These are phyloP conservation scores for Acrossocheilus wenchowensis DNA, from an alignment of 2,797 vertebrate species.

Conservation along the genomic window DNA sequence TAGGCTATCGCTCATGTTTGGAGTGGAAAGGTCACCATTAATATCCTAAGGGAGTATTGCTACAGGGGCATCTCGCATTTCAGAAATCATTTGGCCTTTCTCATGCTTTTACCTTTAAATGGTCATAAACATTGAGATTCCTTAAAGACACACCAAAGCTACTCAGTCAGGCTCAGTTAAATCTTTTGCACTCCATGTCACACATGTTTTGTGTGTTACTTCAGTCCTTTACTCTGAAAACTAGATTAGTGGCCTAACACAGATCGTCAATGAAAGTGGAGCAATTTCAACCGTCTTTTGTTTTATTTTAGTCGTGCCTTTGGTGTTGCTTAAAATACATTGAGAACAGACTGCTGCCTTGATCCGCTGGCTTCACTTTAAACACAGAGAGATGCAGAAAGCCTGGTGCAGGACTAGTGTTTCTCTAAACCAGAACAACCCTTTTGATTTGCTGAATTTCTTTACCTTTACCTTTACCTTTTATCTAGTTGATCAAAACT, in stretches of 20 bases:
- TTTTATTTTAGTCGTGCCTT: slow-evolving; percentile 66
- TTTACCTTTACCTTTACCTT: neutral
- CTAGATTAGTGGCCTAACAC: slow-evolving; percentile 65
- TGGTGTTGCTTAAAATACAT: slow-evolving; percentile 53
- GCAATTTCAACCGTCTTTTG: slow-evolving; percentile 56
- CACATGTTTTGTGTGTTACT: slow-evolving; percentile 53
- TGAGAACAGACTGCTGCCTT: slow-evolving; percentile 52
- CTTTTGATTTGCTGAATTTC: neutral
- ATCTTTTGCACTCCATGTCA: slow-evolving; percentile 46
- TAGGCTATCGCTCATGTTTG: neutral
- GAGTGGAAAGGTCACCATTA: slow-evolving; percentile 15
- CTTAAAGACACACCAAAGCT: slow-evolving; percentile 39
- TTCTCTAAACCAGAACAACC: neutral
- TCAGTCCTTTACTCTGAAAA: slow-evolving; percentile 56
- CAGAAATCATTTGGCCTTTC: slow-evolving; percentile 21
- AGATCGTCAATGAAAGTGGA: slow-evolving; percentile 58
- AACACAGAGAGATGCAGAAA: slow-evolving; percentile 5
- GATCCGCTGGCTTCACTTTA: slow-evolving; percentile 49
- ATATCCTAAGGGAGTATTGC: neutral
- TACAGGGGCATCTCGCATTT: slow-evolving; percentile 2
- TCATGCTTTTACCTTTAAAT: slow-evolving; percentile 16
- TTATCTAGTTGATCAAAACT: neutral
- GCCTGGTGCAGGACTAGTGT: slow-evolving; percentile 5
- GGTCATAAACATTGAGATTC: slow-evolving; percentile 21
- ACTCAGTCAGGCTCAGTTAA: slow-evolving; percentile 20